These are phyloP conservation scores for Trichopoda pennipes DNA, from an alignment of 2,888 invertebrate species.

Conservation along the genomic window DNA sequence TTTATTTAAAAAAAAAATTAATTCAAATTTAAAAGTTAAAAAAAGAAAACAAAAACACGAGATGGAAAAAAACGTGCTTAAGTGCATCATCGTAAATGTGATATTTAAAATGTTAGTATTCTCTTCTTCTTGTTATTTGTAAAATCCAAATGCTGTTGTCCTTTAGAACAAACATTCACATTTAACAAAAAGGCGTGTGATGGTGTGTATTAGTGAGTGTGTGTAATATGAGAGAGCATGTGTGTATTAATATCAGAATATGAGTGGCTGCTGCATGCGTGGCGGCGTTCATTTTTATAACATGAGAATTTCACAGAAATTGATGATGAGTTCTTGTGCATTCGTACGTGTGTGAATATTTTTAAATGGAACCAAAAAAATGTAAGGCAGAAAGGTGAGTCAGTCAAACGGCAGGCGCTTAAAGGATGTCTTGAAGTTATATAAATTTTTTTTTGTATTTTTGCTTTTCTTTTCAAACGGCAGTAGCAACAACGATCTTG, in stretches of 20 bases:
- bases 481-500: conserved; percentile 54
- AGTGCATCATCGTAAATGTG: conserved; percentile 39
- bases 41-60: background rate
- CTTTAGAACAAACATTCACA: conserved; percentile 34
- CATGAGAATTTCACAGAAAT: conserved; percentile 49
- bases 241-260: conserved; percentile 5
- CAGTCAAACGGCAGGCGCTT: conserved; percentile 66
- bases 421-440: conserved; percentile 57
- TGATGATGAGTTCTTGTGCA: conserved; percentile 30
- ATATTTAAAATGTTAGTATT: conserved; percentile 4
- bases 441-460: conserved; percentile 10
- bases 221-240: background rate
- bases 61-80: conserved; percentile 37
- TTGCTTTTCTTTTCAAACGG: conserved; percentile 4
- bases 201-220: background rate
- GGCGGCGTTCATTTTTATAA: conserved; percentile 9
- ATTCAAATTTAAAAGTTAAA: conserved; percentile 18
- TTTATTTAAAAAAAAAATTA: conserved; percentile 26
- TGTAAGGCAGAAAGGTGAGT: conserved; percentile 49
- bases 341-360: conserved; percentile 24
- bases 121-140: background rate
- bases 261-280: conserved; percentile 29
- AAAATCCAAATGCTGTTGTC: conserved; percentile 44
- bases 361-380: conserved; percentile 19
- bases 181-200: conserved; percentile 35